Evolutionary conservation across 2,113 vertebrate genomes (phyloP).

Genomic region (Pelecanoides urinatrix): DNA sequence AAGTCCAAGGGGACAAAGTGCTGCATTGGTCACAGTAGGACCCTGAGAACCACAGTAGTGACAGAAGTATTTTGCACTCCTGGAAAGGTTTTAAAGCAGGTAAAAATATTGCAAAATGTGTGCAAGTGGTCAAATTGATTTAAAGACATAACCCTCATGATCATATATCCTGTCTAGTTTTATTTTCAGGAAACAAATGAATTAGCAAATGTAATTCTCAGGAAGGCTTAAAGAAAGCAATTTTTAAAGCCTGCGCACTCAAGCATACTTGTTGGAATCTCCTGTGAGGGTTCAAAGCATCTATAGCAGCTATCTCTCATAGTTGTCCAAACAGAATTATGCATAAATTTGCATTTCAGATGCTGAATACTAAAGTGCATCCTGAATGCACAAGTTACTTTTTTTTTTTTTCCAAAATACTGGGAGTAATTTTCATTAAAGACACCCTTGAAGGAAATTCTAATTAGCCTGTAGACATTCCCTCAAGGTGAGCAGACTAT

Average conservation of each 20-base stretch:
- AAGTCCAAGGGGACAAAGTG: neutral
- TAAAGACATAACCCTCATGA: neutral
- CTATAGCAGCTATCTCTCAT: neutral
- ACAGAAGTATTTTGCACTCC: neutral
- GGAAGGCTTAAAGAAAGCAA: constrained; percentile 15
- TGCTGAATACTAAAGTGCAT: constrained; percentile 7
- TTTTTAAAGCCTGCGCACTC: neutral
- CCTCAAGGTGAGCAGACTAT: neutral
- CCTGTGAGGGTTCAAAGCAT: constrained; percentile 29
- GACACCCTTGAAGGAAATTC: constrained; percentile 20
- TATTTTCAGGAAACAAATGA: constrained; percentile 19
- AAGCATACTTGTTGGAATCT: neutral
- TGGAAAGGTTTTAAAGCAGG: neutral
- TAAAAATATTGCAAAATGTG: neutral
- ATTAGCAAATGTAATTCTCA: constrained; percentile 33
- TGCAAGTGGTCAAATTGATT: neutral
- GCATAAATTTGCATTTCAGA: constrained; percentile 45
- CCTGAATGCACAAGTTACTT: neutral
- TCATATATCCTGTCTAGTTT: neutral
- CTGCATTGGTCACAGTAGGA: neutral
- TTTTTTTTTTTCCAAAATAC: neutral
- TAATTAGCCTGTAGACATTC: constrained; percentile 1
- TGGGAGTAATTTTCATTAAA: constrained; percentile 12
- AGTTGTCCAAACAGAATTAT: constrained; percentile 40
- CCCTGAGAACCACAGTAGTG: neutral